Percentiles rank a stretch among this genome's conserved stretches.
These are phyloP conservation scores for Mugil cephalus DNA, from an alignment of 2,113 vertebrate species.

Conservation along the genomic window DNA sequence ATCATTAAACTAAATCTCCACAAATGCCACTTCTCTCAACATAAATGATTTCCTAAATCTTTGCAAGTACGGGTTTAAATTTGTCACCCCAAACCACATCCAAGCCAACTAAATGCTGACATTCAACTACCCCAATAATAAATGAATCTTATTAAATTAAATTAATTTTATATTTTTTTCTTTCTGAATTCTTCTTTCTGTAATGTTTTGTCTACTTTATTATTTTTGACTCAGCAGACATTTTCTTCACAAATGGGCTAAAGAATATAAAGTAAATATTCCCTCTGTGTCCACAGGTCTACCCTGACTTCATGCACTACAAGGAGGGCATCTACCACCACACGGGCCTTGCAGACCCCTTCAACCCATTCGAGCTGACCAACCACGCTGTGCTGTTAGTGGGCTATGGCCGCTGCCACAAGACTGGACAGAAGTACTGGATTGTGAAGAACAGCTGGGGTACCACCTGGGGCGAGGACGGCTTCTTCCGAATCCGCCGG, in stretches of 20 bases:
- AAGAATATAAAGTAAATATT: not conserved
- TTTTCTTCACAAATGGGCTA: no score
- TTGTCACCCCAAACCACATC: not conserved
- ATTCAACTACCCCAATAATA: not conserved
- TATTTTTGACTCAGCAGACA: no score
- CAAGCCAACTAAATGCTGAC: not conserved
- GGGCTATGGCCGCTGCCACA: constrained; percentile 89
- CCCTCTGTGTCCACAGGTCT: constrained; percentile 75
- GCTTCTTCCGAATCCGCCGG: constrained; percentile 94
- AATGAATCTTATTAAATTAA: not conserved
- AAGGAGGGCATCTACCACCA: constrained; percentile 92
- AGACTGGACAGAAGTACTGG: constrained; percentile 91
- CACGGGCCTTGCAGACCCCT: constrained; percentile 87
- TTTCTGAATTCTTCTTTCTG: not conserved
- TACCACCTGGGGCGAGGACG: constrained; percentile 88
- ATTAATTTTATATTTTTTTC: not conserved
- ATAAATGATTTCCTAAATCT: not conserved
- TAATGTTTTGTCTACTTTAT: no score
- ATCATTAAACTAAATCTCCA: no score
- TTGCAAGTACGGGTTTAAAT: not conserved
- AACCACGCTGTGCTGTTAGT: constrained; percentile 96
- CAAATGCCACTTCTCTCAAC: not conserved
- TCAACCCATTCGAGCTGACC: constrained; percentile 95
- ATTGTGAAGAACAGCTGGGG: constrained; percentile 99
- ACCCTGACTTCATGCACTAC: constrained; percentile 91